These are phyloP conservation scores for Agrenia bidenticulata DNA, from an alignment of 2,888 invertebrate species.

Conservation along the genomic window DNA sequence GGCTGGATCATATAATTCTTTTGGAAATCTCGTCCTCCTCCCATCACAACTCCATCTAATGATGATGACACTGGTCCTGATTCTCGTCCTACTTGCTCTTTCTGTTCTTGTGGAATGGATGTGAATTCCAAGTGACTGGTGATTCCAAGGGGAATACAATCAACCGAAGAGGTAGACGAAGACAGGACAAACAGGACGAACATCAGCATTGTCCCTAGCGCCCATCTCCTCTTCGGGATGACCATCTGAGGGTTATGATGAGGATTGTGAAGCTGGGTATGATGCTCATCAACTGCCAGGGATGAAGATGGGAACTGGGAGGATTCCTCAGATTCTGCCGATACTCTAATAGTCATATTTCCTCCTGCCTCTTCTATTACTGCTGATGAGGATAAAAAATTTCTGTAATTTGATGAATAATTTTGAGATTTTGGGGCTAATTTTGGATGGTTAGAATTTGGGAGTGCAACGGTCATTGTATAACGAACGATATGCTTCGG, in stretches of 20 bases:
- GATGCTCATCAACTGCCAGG: too few species aligned
- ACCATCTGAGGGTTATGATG: conserved; percentile 11
- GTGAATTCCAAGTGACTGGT: neutral
- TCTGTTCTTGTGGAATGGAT: neutral
- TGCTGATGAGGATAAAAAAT: neutral
- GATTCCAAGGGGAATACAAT: conserved; percentile 26
- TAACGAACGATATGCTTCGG: conserved; percentile 30
- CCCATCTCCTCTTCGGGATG: conserved; percentile 14
- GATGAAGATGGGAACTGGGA: too few species aligned
- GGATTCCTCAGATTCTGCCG: too few species aligned
- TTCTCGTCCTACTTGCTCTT: neutral
- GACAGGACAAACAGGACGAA: conserved; percentile 23
- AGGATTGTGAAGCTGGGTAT: neutral
- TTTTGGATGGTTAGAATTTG: neutral
- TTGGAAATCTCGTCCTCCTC: neutral
- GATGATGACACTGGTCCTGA: neutral
- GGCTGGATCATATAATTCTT: conserved; percentile 19
- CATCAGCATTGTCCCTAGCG: conserved; percentile 21
- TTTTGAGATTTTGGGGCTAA: neutral
- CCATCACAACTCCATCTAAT: neutral
- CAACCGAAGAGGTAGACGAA: conserved; percentile 28
- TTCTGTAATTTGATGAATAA: conserved; percentile 1
- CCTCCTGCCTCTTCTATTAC: neutral
- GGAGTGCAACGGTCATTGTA: conserved; percentile 26
- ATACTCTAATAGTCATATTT: conserved; percentile 1